A percentile compares a stretch with the other conserved stretches of the same genome.
Evolutionary conservation across 2,888 invertebrate genomes (phyloP).

Genomic region (Drosophila paramelanica): DNA sequence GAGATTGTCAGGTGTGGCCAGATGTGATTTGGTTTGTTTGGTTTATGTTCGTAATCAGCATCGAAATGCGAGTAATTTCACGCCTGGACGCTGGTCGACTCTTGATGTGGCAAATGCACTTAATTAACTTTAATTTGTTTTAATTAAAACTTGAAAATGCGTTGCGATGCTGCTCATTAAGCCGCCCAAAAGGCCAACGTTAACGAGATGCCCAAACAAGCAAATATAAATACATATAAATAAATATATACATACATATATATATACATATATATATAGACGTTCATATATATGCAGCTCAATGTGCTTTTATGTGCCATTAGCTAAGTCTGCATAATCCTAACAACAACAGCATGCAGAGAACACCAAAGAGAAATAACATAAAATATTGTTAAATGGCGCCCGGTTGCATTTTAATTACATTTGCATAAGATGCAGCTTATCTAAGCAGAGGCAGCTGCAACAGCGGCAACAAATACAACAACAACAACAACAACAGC

Average conservation of each 20-base stretch:
- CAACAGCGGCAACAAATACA: not conserved
- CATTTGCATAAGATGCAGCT: slow-evolving; percentile 77
- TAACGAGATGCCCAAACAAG: slow-evolving; percentile 28
- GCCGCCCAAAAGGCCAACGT: slow-evolving; percentile 30
- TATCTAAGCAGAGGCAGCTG: slow-evolving; percentile 52
- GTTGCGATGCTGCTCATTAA: slow-evolving; percentile 47
- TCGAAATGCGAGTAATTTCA: slow-evolving; percentile 46
- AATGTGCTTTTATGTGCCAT: slow-evolving; percentile 2
- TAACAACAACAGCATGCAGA: slow-evolving; percentile 2
- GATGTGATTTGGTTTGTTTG: slow-evolving; percentile 7
- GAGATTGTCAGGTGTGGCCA: slow-evolving; percentile 13
- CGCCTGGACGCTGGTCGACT: slow-evolving; percentile 31
- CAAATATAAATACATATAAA: slow-evolving; percentile 6
- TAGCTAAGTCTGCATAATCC: slow-evolving; percentile 46
- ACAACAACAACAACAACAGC: not conserved
- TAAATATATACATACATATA: not conserved
- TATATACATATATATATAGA: too few species aligned
- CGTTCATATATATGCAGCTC: too few species aligned
- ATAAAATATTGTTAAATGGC: slow-evolving; percentile 74
- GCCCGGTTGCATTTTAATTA: slow-evolving; percentile 74
- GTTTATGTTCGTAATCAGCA: slow-evolving; percentile 29
- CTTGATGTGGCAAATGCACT: slow-evolving; percentile 50
- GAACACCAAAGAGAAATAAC: slow-evolving; percentile 43
- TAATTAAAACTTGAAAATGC: slow-evolving; percentile 66
- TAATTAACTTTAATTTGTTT: slow-evolving; percentile 76